A percentile compares a stretch with the other conserved stretches of the same genome.
phyloP scores from a whole-genome alignment of 2,113 vertebrate genomes.

The Chloropsis hardwickii region DNA sequence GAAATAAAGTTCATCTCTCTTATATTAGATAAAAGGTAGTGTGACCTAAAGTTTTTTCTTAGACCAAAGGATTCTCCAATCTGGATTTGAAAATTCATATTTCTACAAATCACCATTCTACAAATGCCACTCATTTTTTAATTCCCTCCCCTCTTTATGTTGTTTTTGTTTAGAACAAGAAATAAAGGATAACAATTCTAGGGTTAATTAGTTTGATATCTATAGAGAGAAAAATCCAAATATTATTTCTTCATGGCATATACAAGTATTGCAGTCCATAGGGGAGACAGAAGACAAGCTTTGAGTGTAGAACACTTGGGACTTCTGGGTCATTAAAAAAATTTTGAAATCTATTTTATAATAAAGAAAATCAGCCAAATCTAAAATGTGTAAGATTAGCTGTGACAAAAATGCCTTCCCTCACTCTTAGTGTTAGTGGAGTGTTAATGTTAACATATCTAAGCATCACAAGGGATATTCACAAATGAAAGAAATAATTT shows the following conservation, averaged over 20 bases:
- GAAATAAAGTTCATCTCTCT: not conserved
- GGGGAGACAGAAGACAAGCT: not conserved
- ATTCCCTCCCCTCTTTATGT: not conserved
- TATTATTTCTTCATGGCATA: not conserved
- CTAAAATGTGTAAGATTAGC: not conserved
- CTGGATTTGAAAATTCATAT: not conserved
- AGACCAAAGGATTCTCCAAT: not conserved
- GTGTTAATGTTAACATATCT: not conserved
- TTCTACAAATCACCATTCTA: not conserved
- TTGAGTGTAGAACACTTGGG: not conserved
- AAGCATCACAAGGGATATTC: not conserved
- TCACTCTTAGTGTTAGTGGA: not conserved
- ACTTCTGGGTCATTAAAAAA: not conserved
- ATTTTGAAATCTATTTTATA: not conserved
- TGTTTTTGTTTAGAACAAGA: not conserved
- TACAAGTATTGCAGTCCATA: not conserved
- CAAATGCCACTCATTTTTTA: not conserved
- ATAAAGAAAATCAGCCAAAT: not conserved
- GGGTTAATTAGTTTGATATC: not conserved
- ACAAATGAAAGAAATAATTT: not conserved
- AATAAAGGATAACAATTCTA: not conserved
- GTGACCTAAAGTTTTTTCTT: not conserved
- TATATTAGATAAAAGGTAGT: not conserved
- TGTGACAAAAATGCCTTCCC: not conserved
- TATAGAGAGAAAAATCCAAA: not conserved